phyloP scores from a whole-genome alignment of 2,113 vertebrate species.

The Erinaceus europaeus region DNA sequence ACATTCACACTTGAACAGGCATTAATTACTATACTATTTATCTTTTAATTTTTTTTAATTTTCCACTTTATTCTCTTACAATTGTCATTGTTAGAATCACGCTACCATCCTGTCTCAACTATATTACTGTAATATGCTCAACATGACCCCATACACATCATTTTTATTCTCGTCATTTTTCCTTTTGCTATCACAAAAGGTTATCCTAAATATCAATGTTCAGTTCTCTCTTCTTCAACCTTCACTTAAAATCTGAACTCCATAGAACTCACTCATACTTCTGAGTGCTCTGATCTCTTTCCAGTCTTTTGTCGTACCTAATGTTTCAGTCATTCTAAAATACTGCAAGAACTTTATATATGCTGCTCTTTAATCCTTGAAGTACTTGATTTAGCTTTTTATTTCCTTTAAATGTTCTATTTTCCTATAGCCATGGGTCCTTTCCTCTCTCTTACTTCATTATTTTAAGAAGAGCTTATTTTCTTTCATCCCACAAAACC shows the following conservation, averaged over 20 bases:
- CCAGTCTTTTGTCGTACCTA: not conserved
- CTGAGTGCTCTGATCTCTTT: not conserved
- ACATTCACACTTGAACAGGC: not conserved
- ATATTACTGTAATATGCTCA: accelerated
- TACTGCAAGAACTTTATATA: not conserved
- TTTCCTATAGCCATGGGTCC: not conserved
- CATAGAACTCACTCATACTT: not conserved
- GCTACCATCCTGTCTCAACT: not conserved
- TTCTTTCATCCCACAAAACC: not conserved
- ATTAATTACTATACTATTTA: not conserved
- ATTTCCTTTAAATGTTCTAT: not conserved
- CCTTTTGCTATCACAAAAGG: not conserved
- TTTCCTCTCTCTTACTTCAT: not conserved
- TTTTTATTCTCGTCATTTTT: not conserved
- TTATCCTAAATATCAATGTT: too few relatives aligned
- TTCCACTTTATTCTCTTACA: not conserved
- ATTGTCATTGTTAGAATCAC: not conserved
- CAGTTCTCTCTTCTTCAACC: too few relatives aligned
- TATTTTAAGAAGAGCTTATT: not conserved
- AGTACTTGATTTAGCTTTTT: not conserved
- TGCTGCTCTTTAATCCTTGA: not conserved
- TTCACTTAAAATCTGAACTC: not conserved
- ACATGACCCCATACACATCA: not conserved
- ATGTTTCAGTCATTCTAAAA: not conserved
- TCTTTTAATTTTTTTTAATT: not conserved